Evolutionary conservation across 2,888 invertebrate species (phyloP).

Genomic region (Scaptomyza parva): DNA sequence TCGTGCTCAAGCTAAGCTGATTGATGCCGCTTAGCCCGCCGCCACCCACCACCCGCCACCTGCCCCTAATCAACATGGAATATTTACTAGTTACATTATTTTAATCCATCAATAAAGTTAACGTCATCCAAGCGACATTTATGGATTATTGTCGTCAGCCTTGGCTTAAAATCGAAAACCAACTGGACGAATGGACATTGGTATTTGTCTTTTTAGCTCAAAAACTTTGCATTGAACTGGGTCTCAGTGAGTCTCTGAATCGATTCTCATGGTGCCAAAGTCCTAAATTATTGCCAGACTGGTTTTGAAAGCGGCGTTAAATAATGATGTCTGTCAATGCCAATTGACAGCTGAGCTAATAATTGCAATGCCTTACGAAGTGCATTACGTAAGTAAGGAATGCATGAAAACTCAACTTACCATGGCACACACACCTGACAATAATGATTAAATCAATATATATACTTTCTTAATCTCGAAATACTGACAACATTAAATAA

Average conservation of each 20-base stretch:
- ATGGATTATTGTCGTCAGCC: conserved; percentile 60
- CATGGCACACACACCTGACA: background rate
- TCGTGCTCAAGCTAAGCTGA: conserved; percentile 43
- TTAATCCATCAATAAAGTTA: conserved; percentile 78
- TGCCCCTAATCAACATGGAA: too few species aligned
- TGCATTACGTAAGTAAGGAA: conserved; percentile 15
- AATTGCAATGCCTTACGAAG: conserved; percentile 45
- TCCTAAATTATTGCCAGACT: conserved; percentile 57
- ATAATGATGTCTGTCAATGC: conserved; percentile 67
- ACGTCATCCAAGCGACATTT: conserved; percentile 74
- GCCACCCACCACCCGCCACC: too few species aligned
- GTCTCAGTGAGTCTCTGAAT: conserved; percentile 9
- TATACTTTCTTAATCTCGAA: conserved; percentile 8
- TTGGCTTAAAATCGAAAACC: conserved; percentile 22
- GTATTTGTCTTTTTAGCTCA: conserved; percentile 8
- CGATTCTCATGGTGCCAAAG: conserved; percentile 56
- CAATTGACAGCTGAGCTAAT: conserved; percentile 61
- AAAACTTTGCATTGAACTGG: background rate
- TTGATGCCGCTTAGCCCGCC: conserved; percentile 37
- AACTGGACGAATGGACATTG: conserved; percentile 8
- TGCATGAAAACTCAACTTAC: background rate
- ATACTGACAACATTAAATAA: conserved; percentile 31
- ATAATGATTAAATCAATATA: conserved; percentile 7
- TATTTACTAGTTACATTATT: conserved; percentile 21
- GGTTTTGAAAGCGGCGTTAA: conserved; percentile 57